These are phyloP conservation scores for Forbesichthys agassizii DNA, from an alignment of 2,113 vertebrate genomes.

Conservation along the genomic window DNA sequence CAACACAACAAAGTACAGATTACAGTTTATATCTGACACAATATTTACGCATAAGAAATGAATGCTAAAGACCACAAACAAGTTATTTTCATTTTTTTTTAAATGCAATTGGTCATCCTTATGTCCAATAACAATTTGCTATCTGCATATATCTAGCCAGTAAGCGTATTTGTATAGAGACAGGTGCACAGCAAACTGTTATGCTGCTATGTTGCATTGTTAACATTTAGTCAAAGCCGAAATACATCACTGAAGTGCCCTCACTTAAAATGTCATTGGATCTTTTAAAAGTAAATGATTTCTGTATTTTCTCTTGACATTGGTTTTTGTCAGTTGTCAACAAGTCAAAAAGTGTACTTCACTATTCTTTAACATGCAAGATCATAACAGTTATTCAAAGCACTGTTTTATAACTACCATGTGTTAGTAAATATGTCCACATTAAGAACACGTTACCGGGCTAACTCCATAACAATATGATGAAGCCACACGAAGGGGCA, in stretches of 20 bases:
- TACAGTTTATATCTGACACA: too few relatives aligned
- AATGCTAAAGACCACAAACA: too few relatives aligned
- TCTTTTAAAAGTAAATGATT: neutral
- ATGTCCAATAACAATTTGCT: constrained; percentile 15
- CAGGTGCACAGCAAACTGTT: neutral
- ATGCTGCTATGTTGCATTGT: too few relatives aligned
- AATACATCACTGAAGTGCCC: neutral
- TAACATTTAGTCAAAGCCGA: too few relatives aligned
- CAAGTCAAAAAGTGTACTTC: constrained; percentile 20
- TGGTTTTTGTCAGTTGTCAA: neutral
- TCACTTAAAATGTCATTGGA: neutral
- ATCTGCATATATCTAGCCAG: too few relatives aligned
- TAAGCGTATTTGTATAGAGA: neutral
- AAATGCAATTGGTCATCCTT: too few relatives aligned
- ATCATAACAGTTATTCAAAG: constrained; percentile 42
- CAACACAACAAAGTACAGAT: too few relatives aligned
- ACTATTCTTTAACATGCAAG: constrained; percentile 24
- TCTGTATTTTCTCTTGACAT: neutral
- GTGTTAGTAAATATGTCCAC: constrained; percentile 38
- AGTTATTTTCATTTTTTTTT: too few relatives aligned
- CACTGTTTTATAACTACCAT: constrained; percentile 46
- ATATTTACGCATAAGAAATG: too few relatives aligned
- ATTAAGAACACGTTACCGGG: constrained; percentile 54
- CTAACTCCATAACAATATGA: constrained; percentile 34
- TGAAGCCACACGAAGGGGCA: constrained; percentile 15